Evolutionary conservation across 2,113 vertebrate species (phyloP).

Genomic region (Oncorhynchus mykiss): DNA sequence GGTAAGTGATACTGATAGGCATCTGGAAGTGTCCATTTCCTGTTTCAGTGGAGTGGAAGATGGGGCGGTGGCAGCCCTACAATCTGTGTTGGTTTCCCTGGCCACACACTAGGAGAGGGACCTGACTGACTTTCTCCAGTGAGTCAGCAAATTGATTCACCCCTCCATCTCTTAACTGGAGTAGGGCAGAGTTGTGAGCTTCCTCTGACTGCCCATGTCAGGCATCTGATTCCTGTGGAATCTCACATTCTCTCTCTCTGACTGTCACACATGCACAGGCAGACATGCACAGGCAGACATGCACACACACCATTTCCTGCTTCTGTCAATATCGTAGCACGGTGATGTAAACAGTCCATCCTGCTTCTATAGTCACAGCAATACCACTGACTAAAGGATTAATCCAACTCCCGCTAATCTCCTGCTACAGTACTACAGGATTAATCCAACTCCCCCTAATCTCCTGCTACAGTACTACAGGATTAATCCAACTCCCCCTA

Average conservation of each 20-base stretch:
- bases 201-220: constrained; percentile 7
- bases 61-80: not conserved
- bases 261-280: not conserved
- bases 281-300: not conserved
- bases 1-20: not conserved
- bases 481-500: no score
- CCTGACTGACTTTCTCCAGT: constrained; percentile 8
- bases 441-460: no score
- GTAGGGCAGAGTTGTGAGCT: constrained; percentile 6
- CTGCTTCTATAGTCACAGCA: no score
- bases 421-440: no score
- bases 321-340: not conserved
- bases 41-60: not conserved
- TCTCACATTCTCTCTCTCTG: not conserved
- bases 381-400: no score
- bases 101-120: not conserved
- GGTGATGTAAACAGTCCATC: constrained; percentile 14
- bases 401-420: no score
- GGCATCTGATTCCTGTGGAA: not conserved
- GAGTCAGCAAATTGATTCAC: constrained; percentile 22
- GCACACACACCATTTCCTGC: not conserved
- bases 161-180: constrained; percentile 30
- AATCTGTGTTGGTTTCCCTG: not conserved
- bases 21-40: constrained; percentile 1
- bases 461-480: no score